Evolutionary conservation across 2,113 vertebrate genomes (phyloP).

Genomic region (Galbula dea): DNA sequence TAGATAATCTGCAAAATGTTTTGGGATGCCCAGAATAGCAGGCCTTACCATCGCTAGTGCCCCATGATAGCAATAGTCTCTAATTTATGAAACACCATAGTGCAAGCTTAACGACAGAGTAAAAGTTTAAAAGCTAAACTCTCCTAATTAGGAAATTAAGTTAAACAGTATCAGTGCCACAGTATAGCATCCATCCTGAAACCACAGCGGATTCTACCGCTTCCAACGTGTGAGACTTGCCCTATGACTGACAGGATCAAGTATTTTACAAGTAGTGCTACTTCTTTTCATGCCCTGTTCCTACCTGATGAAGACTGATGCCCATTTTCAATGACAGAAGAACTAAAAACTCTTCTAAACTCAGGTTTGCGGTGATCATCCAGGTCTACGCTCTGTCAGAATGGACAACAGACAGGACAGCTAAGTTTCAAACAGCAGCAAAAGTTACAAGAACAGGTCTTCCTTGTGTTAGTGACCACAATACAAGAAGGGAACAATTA

Average conservation of each 20-base stretch:
- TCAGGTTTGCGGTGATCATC: conserved; percentile 62
- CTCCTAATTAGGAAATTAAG: background rate
- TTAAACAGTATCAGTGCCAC: background rate
- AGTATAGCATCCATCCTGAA: background rate
- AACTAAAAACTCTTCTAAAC: conserved; percentile 50
- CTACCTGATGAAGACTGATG: conserved; percentile 70
- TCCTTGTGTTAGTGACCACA: background rate
- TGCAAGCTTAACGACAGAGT: background rate
- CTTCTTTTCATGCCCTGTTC: background rate
- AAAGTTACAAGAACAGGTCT: background rate
- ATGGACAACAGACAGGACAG: background rate
- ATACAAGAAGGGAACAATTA: background rate
- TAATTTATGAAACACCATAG: background rate
- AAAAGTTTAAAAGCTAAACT: background rate
- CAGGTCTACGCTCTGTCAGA: conserved; percentile 71
- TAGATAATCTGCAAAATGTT: background rate
- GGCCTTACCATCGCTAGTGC: background rate
- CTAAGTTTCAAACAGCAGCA: background rate
- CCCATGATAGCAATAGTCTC: background rate
- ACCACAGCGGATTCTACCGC: background rate
- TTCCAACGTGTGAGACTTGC: background rate
- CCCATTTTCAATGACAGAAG: conserved; percentile 69
- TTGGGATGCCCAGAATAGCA: background rate
- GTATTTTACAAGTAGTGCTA: background rate
- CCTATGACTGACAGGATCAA: background rate